Conservation (phyloP, 1,140 invertebrate species). For the Ooceraea biroi region DNA sequence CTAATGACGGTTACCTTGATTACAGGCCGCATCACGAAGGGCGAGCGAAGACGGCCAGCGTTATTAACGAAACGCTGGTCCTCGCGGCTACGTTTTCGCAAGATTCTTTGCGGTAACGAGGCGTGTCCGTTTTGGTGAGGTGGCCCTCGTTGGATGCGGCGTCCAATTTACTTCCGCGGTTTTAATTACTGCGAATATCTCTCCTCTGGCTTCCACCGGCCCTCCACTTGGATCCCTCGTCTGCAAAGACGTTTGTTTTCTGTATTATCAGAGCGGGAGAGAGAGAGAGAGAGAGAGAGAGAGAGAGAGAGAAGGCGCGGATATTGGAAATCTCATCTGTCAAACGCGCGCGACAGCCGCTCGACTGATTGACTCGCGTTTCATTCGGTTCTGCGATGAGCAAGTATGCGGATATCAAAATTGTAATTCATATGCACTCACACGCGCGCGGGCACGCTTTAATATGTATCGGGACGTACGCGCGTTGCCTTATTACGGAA, state of each 20-base stretch:
- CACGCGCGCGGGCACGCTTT: background rate
- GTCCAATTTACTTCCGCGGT: constrained; percentile 47
- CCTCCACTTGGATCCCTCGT: background rate
- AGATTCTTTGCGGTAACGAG: constrained; percentile 25
- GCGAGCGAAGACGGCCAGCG: constrained; percentile 24
- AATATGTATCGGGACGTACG: background rate
- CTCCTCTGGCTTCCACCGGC: background rate
- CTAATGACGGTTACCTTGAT: constrained; percentile 53
- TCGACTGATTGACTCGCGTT: constrained; percentile 4
- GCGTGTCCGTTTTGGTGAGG: constrained; percentile 30
- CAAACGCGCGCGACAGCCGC: constrained; percentile 18
- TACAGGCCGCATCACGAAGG: constrained; percentile 40
- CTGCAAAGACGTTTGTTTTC: background rate
- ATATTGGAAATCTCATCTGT: constrained; percentile 27
- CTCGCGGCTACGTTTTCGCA: constrained; percentile 17
- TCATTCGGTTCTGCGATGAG: background rate
- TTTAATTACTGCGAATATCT: constrained; percentile 41
- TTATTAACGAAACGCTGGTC: constrained; percentile 44
- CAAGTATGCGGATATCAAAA: background rate
- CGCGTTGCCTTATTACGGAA: background rate
- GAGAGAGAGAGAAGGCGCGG: background rate
- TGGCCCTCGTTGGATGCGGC: constrained; percentile 40
- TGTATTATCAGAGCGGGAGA: background rate
- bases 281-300: too few species aligned
- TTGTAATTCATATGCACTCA: background rate